These are phyloP conservation scores for Melanogrammus aeglefinus DNA, from an alignment of 2,797 vertebrate species.

Conservation along the genomic window DNA sequence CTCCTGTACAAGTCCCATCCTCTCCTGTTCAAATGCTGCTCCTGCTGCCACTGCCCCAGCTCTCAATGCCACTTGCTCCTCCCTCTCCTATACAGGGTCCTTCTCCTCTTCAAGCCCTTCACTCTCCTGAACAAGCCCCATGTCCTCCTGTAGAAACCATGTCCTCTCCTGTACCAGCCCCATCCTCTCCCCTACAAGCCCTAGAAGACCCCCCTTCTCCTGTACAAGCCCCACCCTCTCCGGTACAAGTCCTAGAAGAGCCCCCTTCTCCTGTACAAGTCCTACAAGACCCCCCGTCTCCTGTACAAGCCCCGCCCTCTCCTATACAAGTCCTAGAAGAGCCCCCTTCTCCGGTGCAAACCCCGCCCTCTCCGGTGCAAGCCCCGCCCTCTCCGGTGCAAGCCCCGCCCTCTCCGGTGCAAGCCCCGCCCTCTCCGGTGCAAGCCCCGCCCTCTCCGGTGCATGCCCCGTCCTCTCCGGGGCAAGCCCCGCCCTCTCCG, in stretches of 20 bases:
- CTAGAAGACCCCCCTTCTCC: background rate
- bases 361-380: too few relatives aligned
- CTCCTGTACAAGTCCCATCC: background rate
- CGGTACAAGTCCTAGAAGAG: background rate
- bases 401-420: background rate
- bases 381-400: too few relatives aligned
- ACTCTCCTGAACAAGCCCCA: background rate
- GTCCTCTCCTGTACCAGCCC: background rate
- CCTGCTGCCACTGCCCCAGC: background rate
- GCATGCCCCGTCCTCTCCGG: background rate
- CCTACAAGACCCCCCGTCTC: background rate
- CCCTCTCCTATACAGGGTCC: background rate
- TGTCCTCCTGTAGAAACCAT: background rate
- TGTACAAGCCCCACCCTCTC: background rate
- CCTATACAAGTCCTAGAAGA: too few relatives aligned
- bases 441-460: background rate
- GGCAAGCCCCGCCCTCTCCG: background rate
- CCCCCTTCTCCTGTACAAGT: background rate
- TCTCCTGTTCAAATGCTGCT: background rate
- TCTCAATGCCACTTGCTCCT: background rate
- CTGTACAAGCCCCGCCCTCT: background rate
- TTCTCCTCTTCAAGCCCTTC: background rate
- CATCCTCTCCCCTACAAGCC: too few relatives aligned
- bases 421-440: background rate
- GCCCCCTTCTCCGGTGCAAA: too few relatives aligned